A percentile compares a stretch with the other conserved stretches of the same genome.
These are phyloP conservation scores for Agrochola litura DNA, from an alignment of 2,888 invertebrate genomes.

Conservation along the genomic window DNA sequence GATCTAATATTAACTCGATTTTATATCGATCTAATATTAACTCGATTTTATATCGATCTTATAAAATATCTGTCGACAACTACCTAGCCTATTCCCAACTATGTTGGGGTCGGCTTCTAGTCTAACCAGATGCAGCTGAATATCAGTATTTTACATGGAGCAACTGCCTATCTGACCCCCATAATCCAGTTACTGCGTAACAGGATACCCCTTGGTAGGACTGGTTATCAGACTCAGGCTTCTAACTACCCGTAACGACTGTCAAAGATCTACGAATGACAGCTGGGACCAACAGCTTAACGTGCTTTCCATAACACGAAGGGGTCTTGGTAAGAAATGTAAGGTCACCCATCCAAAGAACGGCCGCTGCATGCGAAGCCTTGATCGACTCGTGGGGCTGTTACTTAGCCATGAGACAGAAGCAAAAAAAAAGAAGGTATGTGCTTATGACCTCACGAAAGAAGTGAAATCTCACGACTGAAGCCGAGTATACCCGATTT, in stretches of 20 bases:
- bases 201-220: neutral
- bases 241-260: too few relatives aligned
- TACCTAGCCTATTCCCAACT: neutral
- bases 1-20: neutral
- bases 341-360: neutral
- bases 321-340: neutral
- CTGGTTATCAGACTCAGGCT: neutral
- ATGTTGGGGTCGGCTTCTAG: neutral
- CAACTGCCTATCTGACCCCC: neutral
- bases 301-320: neutral
- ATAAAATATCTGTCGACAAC: neutral
- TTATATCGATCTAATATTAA: too few relatives aligned
- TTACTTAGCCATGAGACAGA: too few relatives aligned
- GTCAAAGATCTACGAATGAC: neutral
- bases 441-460: too few relatives aligned
- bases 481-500: too few relatives aligned
- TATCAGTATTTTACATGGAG: neutral
- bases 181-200: too few relatives aligned
- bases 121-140: neutral
- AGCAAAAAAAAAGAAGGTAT: too few relatives aligned
- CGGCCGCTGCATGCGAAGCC: too few relatives aligned
- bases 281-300: neutral
- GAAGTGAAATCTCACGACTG: too few relatives aligned
- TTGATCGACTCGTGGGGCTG: neutral
- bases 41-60: neutral